Conservation (phyloP, 2,888 invertebrate species). For the Drosophila suboccidentalis region DNA sequence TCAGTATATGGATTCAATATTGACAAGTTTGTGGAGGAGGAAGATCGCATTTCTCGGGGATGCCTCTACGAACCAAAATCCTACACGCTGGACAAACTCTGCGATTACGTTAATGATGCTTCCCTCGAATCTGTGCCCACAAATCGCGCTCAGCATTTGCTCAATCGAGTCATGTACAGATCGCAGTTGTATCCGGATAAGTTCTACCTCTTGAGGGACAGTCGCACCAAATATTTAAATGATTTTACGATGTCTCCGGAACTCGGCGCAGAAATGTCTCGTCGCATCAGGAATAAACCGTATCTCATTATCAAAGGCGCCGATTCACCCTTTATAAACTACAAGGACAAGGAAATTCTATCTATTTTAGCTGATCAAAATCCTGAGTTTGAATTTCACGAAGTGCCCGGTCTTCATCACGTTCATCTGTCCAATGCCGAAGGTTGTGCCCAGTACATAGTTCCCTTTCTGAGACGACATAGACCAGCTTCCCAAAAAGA, state of each 20-base stretch:
- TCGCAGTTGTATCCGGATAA: slow-evolving; percentile 13
- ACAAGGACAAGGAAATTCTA: neutral
- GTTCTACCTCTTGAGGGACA: neutral
- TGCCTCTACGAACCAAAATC: slow-evolving; percentile 1
- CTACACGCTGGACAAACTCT: neutral
- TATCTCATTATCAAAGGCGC: slow-evolving; percentile 9
- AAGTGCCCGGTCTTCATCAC: neutral
- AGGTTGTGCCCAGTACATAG: slow-evolving; percentile 2
- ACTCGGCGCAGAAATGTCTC: slow-evolving; percentile 1
- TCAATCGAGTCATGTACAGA: neutral
- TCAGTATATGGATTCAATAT: neutral
- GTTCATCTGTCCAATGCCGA: slow-evolving; percentile 1
- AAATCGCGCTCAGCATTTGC: neutral
- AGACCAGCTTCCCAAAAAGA: neutral
- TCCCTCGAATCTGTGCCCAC: neutral
- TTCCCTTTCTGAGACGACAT: slow-evolving; percentile 1
- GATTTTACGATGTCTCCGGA: neutral
- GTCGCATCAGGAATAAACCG: slow-evolving; percentile 1
- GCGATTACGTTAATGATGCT: neutral
- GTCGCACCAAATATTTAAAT: neutral
- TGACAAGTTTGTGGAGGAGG: neutral
- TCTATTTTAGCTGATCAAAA: slow-evolving; percentile 4
- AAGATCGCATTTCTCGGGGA: neutral
- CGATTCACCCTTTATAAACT: neutral
- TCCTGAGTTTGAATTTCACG: neutral